A percentile compares a stretch with the other conserved stretches of the same genome.
phyloP scores from a whole-genome alignment of 2,888 invertebrate species.

The Acleris literana region DNA sequence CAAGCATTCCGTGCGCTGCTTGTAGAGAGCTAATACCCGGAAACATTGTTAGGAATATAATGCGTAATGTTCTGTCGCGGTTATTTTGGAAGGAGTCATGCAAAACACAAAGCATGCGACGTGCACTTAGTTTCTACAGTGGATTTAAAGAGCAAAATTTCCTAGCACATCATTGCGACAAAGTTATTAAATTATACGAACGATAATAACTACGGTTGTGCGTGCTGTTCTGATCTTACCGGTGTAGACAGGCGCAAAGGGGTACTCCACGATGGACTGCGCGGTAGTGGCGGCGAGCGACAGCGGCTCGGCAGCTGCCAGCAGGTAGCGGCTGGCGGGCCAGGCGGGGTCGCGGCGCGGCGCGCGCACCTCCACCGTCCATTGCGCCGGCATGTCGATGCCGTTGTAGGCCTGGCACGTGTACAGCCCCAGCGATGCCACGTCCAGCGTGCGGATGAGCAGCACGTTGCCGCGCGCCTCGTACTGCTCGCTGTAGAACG shows the following conservation, averaged over 20 bases:
- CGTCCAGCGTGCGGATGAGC: slow-evolving; percentile 87
- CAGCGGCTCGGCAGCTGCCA: slow-evolving; percentile 44
- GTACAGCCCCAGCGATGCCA: slow-evolving; percentile 92
- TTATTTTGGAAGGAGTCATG: slow-evolving; percentile 40
- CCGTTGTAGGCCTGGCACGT: slow-evolving; percentile 96
- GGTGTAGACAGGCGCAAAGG: slow-evolving; percentile 55
- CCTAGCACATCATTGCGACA: slow-evolving; percentile 8
- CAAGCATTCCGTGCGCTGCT: background rate
- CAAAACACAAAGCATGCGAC: slow-evolving; percentile 44
- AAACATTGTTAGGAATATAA: no score
- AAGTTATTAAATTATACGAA: no score
- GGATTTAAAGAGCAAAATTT: slow-evolving; percentile 1
- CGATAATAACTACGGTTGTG: slow-evolving; percentile 9
- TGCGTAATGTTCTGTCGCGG: slow-evolving; percentile 14
- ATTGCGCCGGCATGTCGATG: slow-evolving; percentile 88
- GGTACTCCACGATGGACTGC: slow-evolving; percentile 41
- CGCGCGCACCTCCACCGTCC: slow-evolving; percentile 89
- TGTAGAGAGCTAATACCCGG: no score
- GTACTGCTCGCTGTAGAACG: slow-evolving; percentile 86
- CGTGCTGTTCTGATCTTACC: slow-evolving; percentile 61
- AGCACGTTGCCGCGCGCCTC: slow-evolving; percentile 91
- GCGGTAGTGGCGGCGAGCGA: slow-evolving; percentile 43
- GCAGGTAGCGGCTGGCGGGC: slow-evolving; percentile 48
- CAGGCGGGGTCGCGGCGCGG: slow-evolving; percentile 86
- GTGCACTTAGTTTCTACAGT: slow-evolving; percentile 35